phyloP scores from a whole-genome alignment of 2,113 vertebrate species.

The Tachysurus fulvidraco region DNA sequence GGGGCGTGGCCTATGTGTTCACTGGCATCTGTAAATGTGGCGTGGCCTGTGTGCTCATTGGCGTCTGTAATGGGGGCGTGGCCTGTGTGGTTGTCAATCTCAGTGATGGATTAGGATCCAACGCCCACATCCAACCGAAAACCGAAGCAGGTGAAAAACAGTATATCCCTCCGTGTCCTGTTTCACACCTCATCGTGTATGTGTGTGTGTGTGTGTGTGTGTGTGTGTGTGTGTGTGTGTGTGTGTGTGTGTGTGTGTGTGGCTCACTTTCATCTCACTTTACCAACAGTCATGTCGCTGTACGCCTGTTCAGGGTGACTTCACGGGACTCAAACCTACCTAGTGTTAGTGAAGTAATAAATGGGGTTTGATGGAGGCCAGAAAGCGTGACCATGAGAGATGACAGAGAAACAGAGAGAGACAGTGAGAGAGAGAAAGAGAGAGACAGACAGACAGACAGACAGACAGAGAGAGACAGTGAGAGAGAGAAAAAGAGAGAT shows the following conservation, averaged over 20 bases:
- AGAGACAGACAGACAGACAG: neutral
- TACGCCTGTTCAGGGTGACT: constrained; percentile 34
- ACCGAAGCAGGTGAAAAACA: constrained; percentile 20
- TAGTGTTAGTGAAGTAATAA: neutral
- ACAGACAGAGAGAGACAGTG: neutral
- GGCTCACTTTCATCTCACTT: constrained; percentile 35
- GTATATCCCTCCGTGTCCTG: neutral
- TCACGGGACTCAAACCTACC: neutral
- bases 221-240: neutral
- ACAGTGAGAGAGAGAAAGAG: neutral
- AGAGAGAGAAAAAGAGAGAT: neutral
- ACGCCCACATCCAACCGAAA: constrained; percentile 12
- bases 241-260: neutral
- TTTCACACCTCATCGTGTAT: constrained; percentile 25
- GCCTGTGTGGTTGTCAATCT: neutral
- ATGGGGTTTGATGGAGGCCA: neutral
- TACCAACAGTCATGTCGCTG: neutral
- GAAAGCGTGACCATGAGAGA: neutral
- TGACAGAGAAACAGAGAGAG: neutral
- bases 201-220: constrained; percentile 14
- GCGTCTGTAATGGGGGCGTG: neutral
- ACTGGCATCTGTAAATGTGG: too few species aligned
- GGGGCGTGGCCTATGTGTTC: too few species aligned
- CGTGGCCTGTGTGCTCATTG: too few species aligned
- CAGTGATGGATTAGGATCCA: neutral